A percentile compares a stretch with the other conserved stretches of the same genome.
These are phyloP conservation scores for Callosobruchus maculatus DNA, from an alignment of 2,888 invertebrate species.

Conservation along the genomic window DNA sequence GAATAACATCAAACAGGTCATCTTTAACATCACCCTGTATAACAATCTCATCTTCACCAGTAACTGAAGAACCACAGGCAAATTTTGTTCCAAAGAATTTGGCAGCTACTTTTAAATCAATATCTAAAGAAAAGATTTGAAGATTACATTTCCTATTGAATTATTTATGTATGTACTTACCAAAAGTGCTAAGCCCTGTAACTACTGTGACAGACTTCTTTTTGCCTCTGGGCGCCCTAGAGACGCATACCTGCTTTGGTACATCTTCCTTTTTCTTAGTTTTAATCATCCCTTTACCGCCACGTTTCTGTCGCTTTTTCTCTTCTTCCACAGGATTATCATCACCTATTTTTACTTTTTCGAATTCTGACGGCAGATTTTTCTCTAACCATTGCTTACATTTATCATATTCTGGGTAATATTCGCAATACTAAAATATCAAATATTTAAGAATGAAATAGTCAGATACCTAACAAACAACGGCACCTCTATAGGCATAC, in stretches of 20 bases:
- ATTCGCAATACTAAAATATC: slow-evolving; percentile 87
- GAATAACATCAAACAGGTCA: slow-evolving; percentile 95
- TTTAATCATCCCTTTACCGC: slow-evolving; percentile 94
- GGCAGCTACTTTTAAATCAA: slow-evolving; percentile 95
- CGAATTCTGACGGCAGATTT: slow-evolving; percentile 89
- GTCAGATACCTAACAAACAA: too few relatives aligned
- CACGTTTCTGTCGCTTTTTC: slow-evolving; percentile 93
- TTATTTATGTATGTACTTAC: slow-evolving; percentile 49
- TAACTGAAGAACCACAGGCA: slow-evolving; percentile 98
- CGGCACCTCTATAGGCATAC: slow-evolving; percentile 83
- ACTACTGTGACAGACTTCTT: slow-evolving; percentile 99
- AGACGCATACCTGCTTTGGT: slow-evolving; percentile 80
- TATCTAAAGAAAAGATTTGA: slow-evolving; percentile 59
- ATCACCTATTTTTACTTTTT: slow-evolving; percentile 75
- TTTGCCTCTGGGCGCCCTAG: slow-evolving; percentile 91
- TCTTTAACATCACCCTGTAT: slow-evolving; percentile 99
- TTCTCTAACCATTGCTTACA: slow-evolving; percentile 96
- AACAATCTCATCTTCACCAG: slow-evolving; percentile 98
- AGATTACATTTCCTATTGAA: neutral
- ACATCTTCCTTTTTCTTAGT: slow-evolving; percentile 92
- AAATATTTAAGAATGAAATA: slow-evolving; percentile 8
- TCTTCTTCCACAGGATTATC: slow-evolving; percentile 77
- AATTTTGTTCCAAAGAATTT: slow-evolving; percentile 97
- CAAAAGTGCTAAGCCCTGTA: slow-evolving; percentile 91
- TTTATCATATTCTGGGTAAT: slow-evolving; percentile 95